Conservation (phyloP, 2,888 invertebrate species). For the Chrysolina oricalcia region DNA sequence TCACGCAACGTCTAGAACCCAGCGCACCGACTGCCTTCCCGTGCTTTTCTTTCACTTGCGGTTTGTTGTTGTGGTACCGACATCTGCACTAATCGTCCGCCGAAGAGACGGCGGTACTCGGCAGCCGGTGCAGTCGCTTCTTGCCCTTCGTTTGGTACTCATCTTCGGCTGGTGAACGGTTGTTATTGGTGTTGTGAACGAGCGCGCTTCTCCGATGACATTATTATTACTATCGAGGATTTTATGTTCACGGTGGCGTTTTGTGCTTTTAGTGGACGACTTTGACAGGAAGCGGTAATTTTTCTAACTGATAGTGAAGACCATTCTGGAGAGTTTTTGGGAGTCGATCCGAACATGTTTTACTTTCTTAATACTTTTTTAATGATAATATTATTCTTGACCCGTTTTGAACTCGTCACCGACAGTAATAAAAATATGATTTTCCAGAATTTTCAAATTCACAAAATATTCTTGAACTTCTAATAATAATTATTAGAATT, state of each 20-base stretch:
- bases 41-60: slow-evolving; percentile 12
- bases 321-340: slow-evolving; percentile 7
- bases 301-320: not conserved
- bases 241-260: not conserved
- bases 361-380: no score
- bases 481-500: no score
- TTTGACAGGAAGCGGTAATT: slow-evolving; percentile 5
- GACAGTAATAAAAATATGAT: no score
- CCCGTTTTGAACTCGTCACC: no score
- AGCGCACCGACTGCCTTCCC: not conserved
- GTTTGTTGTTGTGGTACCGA: slow-evolving; percentile 20
- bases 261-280: not conserved
- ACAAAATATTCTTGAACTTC: no score
- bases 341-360: not conserved
- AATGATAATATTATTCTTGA: no score
- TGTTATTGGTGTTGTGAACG: not conserved
- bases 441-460: no score
- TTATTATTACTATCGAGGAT: not conserved
- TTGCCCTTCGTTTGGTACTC: slow-evolving; percentile 45
- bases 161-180: not conserved
- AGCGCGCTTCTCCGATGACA: not conserved
- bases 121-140: slow-evolving; percentile 49
- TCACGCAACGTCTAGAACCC: not conserved
- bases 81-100: slow-evolving; percentile 11
- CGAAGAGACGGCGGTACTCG: slow-evolving; percentile 25